A percentile compares a stretch with the other conserved stretches of the same genome.
phyloP scores from a whole-genome alignment of 1,140 invertebrate species.

The Drosophila bocki region DNA sequence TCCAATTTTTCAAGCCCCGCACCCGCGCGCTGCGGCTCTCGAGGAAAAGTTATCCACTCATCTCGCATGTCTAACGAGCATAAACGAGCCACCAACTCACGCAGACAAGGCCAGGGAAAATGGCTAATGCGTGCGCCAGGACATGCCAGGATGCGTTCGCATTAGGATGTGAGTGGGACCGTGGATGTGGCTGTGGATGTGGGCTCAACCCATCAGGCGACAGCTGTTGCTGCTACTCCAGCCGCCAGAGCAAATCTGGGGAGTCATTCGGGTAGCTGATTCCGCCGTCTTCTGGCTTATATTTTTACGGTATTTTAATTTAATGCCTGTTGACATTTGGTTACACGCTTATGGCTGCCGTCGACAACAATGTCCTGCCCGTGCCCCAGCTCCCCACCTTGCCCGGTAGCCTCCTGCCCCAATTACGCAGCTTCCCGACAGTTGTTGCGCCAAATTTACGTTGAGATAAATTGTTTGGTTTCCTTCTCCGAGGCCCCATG shows the following conservation, averaged over 20 bases:
- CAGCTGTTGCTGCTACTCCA: conserved; percentile 57
- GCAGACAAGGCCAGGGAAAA: conserved; percentile 48
- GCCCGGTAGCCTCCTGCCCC: background rate
- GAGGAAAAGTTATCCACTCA: conserved; percentile 56
- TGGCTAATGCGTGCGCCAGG: conserved; percentile 40
- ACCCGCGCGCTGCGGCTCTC: conserved; percentile 8
- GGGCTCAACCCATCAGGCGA: conserved; percentile 49
- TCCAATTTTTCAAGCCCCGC: conserved; percentile 41
- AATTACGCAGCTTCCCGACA: conserved; percentile 55
- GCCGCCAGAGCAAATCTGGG: conserved; percentile 31
- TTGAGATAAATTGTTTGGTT: conserved; percentile 62
- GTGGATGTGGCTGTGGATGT: conserved; percentile 3
- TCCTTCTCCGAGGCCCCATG: conserved; percentile 22
- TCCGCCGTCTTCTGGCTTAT: conserved; percentile 57
- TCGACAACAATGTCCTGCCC: conserved; percentile 44
- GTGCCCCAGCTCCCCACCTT: background rate
- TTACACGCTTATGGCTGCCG: conserved; percentile 56
- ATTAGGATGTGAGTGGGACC: background rate
- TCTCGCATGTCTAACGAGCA: conserved; percentile 55
- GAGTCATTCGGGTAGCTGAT: conserved; percentile 52
- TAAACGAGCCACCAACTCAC: conserved; percentile 55
- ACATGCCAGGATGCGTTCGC: conserved; percentile 9
- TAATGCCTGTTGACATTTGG: conserved; percentile 75
- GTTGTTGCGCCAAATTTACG: conserved; percentile 62
- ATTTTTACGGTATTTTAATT: conserved; percentile 71